Conservation (phyloP, 2,113 vertebrate species). For the Stigmatopora argus region DNA sequence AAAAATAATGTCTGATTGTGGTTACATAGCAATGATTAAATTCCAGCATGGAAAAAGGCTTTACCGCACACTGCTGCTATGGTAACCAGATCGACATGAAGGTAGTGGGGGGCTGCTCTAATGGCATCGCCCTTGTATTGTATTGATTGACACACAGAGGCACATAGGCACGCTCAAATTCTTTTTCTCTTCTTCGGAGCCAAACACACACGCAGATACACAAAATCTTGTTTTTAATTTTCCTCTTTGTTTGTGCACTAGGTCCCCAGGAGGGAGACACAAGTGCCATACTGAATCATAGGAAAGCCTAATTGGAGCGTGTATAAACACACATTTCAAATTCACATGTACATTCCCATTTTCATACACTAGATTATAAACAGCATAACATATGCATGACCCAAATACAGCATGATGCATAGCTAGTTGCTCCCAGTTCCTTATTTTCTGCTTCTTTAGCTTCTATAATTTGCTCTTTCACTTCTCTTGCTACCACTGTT, state of each 20-base stretch:
- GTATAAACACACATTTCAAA: slow-evolving; percentile 36
- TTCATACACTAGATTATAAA: slow-evolving; percentile 28
- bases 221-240: slow-evolving; percentile 6
- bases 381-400: slow-evolving; percentile 49
- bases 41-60: slow-evolving; percentile 38
- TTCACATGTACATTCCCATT: slow-evolving; percentile 33
- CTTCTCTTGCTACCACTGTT: slow-evolving; percentile 35
- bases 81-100: slow-evolving; percentile 56
- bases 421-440: slow-evolving; percentile 26
- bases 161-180: slow-evolving; percentile 21
- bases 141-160: slow-evolving; percentile 55
- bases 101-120: slow-evolving; percentile 30
- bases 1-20: slow-evolving; percentile 12
- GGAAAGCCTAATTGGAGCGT: slow-evolving; percentile 50
- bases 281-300: slow-evolving; percentile 31
- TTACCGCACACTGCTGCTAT: slow-evolving; percentile 52
- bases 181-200: background rate
- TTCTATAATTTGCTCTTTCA: slow-evolving; percentile 28
- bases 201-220: slow-evolving; percentile 13
- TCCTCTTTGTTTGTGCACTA: slow-evolving; percentile 22
- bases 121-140: slow-evolving; percentile 51
- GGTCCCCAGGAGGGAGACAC: slow-evolving; percentile 30
- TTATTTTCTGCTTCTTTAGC: slow-evolving; percentile 48
- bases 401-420: slow-evolving; percentile 51
- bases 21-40: slow-evolving; percentile 24